phyloP scores from a whole-genome alignment of 2,888 invertebrate species.

The Dermolepida albohirtum region DNA sequence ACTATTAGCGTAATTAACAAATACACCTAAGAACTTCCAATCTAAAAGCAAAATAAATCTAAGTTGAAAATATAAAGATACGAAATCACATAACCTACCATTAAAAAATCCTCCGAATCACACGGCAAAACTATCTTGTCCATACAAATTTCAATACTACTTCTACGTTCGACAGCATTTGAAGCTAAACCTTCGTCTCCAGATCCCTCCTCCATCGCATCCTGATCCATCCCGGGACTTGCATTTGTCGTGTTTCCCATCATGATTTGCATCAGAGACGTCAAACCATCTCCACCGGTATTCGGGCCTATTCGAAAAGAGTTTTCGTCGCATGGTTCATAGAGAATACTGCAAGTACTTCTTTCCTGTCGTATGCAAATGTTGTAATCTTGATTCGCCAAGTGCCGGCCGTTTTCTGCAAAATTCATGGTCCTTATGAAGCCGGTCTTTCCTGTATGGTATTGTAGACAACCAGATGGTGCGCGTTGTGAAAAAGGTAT shows the following conservation, averaged over 20 bases:
- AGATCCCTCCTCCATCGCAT: slow-evolving; percentile 31
- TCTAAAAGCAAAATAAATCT: too few species aligned
- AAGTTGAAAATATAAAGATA: slow-evolving; percentile 1
- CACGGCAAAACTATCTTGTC: slow-evolving; percentile 86
- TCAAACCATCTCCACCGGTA: slow-evolving; percentile 13
- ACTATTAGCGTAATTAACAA: too few species aligned
- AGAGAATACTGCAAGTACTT: slow-evolving; percentile 80
- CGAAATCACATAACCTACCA: slow-evolving; percentile 65
- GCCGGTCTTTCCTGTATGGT: slow-evolving; percentile 73
- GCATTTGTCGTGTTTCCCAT: slow-evolving; percentile 19
- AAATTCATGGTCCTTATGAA: slow-evolving; percentile 83
- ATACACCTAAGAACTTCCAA: too few species aligned
- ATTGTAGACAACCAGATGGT: slow-evolving; percentile 83
- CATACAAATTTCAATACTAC: slow-evolving; percentile 67
- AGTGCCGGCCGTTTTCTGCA: slow-evolving; percentile 83
- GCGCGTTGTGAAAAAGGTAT: slow-evolving; percentile 82
- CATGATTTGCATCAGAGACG: slow-evolving; percentile 23
- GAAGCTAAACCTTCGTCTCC: slow-evolving; percentile 43
- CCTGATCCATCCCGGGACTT: background rate
- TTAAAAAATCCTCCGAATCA: slow-evolving; percentile 85
- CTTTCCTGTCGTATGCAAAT: slow-evolving; percentile 79
- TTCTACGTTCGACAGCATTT: slow-evolving; percentile 58
- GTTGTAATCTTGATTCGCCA: slow-evolving; percentile 82
- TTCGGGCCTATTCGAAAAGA: slow-evolving; percentile 80
- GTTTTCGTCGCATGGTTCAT: slow-evolving; percentile 80